phyloP scores from a whole-genome alignment of 1,140 invertebrate genomes.

The Drosophila miranda region DNA sequence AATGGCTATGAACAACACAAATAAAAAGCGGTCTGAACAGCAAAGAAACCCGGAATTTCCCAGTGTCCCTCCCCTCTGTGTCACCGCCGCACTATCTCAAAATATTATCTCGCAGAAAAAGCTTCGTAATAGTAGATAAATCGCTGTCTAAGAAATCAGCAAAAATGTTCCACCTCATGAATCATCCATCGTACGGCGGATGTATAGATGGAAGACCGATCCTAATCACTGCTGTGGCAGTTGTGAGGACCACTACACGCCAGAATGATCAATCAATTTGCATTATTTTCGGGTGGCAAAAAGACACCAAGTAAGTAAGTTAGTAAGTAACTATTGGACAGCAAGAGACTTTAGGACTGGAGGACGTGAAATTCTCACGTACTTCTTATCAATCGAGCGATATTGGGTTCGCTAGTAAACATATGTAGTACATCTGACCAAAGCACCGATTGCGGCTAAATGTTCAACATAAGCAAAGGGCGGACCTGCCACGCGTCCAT shows the following conservation, averaged over 20 bases:
- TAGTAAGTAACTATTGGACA: conserved; percentile 7
- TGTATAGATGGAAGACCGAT: too few relatives aligned
- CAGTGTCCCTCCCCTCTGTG: too few relatives aligned
- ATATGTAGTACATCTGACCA: conserved; percentile 16
- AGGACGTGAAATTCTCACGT: conserved; percentile 56
- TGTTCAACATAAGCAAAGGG: conserved; percentile 30
- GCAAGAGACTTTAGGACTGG: background rate
- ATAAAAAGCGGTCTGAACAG: too few relatives aligned
- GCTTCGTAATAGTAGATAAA: too few relatives aligned
- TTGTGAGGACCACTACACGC: conserved; percentile 22
- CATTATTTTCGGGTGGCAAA: conserved; percentile 23
- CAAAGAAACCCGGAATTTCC: too few relatives aligned
- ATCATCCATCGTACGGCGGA: too few relatives aligned
- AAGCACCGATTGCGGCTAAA: conserved; percentile 12
- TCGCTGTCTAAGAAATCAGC: too few relatives aligned
- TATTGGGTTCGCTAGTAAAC: background rate
- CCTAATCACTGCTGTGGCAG: too few relatives aligned
- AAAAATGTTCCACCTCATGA: too few relatives aligned
- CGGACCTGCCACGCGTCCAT: conserved; percentile 29
- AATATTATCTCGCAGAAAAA: too few relatives aligned
- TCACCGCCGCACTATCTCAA: too few relatives aligned
- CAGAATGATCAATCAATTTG: conserved; percentile 41
- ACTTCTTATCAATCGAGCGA: conserved; percentile 57
- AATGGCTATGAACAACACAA: too few relatives aligned
- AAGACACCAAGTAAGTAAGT: conserved; percentile 9